These are phyloP conservation scores for Scaeva pyrastri DNA, from an alignment of 2,888 invertebrate species.

Conservation along the genomic window DNA sequence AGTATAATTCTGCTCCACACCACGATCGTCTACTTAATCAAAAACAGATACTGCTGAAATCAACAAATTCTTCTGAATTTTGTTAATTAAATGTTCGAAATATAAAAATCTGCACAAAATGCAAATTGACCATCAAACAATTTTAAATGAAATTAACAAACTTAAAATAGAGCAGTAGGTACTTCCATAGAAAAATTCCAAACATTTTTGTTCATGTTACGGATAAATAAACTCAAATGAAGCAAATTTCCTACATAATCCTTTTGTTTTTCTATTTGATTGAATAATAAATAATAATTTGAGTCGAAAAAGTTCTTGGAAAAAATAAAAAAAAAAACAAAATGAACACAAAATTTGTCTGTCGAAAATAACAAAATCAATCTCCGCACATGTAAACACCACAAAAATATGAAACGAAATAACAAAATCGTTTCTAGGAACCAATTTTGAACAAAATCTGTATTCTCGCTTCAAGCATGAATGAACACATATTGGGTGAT, in stretches of 20 bases:
- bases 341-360: not conserved
- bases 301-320: not conserved
- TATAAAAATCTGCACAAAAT: too few species aligned
- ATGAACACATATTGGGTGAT: conserved; percentile 11
- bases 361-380: conserved; percentile 4
- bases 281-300: conserved; percentile 1
- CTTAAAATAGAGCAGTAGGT: not conserved
- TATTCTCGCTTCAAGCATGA: conserved; percentile 9
- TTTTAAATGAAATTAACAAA: not conserved
- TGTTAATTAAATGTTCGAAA: too few species aligned
- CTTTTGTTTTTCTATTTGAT: not conserved
- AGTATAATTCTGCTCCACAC: too few species aligned
- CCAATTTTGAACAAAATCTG: conserved; percentile 52
- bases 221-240: not conserved
- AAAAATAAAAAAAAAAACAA: not conserved
- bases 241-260: not conserved
- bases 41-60: too few species aligned
- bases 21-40: too few species aligned
- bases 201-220: not conserved
- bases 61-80: too few species aligned
- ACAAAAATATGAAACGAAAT: not conserved
- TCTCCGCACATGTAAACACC: conserved; percentile 24
- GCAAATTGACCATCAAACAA: too few species aligned
- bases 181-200: not conserved
- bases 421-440: conserved; percentile 59